Conservation (phyloP, 2,113 vertebrate genomes). For the Apteryx mantelli region DNA sequence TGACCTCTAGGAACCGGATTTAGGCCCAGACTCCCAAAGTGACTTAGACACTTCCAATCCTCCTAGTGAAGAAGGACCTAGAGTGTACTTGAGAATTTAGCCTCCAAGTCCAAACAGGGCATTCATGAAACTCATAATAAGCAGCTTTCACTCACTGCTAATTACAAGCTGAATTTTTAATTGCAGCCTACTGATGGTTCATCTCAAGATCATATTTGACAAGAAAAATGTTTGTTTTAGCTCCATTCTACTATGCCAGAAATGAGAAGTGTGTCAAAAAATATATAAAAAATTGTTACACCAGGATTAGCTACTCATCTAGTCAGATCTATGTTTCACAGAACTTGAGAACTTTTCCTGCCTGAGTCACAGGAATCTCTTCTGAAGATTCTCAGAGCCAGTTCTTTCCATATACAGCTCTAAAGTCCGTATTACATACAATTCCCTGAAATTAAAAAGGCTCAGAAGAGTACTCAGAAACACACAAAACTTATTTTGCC, state of each 20-base stretch:
- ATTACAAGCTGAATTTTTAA: not conserved
- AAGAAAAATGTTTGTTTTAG: not conserved
- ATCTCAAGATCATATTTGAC: not conserved
- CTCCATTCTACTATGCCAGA: not conserved
- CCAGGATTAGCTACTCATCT: not conserved
- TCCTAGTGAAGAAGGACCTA: not conserved
- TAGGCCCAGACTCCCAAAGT: not conserved
- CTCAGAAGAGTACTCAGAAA: not conserved
- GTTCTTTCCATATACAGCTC: not conserved
- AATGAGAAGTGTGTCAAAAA: not conserved
- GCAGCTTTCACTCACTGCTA: not conserved
- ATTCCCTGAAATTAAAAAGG: not conserved
- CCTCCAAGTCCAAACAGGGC: not conserved
- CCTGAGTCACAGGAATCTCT: not conserved
- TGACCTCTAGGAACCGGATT: constrained; percentile 12
- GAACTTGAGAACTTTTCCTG: not conserved
- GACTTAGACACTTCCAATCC: not conserved
- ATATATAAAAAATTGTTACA: not conserved
- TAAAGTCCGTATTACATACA: not conserved
- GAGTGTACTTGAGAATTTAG: not conserved
- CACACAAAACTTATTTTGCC: not conserved
- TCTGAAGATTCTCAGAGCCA: not conserved
- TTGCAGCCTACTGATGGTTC: not conserved
- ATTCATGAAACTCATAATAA: not conserved
- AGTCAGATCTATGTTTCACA: not conserved